A percentile compares a stretch with the other conserved stretches of the same genome.
Evolutionary conservation across 2,888 invertebrate species (phyloP).

Genomic region (Chelonus formosanus): DNA sequence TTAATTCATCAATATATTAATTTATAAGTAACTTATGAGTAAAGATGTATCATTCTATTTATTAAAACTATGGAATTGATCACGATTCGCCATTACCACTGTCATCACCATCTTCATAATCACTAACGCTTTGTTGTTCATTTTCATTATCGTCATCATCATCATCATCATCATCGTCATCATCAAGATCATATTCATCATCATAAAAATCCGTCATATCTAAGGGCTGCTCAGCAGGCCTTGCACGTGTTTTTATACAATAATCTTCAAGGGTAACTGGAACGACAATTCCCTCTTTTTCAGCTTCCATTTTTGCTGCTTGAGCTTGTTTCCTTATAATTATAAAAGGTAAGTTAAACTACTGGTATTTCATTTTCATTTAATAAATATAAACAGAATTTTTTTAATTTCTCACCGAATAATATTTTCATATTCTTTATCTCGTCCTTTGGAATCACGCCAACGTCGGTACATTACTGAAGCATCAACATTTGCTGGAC

Average conservation of each 20-base stretch:
- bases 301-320: conserved; percentile 93
- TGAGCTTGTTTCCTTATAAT: conserved; percentile 90
- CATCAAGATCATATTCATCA: conserved; percentile 88
- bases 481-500: conserved; percentile 99
- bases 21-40: too few relatives aligned
- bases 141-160: conserved; percentile 75
- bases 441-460: conserved; percentile 97
- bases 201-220: conserved; percentile 98
- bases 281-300: conserved; percentile 95
- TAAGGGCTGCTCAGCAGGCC: conserved; percentile 82
- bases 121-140: conserved; percentile 75
- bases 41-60: conserved; percentile 22
- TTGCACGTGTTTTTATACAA: conserved; percentile 92
- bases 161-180: conserved; percentile 80
- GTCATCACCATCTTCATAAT: conserved; percentile 82
- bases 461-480: conserved; percentile 99
- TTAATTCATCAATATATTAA: too few relatives aligned
- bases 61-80: conserved; percentile 65
- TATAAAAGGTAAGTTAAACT: neutral
- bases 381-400: neutral
- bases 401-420: conserved; percentile 76
- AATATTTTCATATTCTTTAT: conserved; percentile 99
- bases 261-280: conserved; percentile 98
- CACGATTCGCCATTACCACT: conserved; percentile 93
- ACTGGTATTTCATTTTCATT: neutral